Evolutionary conservation across 2,888 invertebrate genomes (phyloP).

Genomic region (Sinodicranocentrus sp.): DNA sequence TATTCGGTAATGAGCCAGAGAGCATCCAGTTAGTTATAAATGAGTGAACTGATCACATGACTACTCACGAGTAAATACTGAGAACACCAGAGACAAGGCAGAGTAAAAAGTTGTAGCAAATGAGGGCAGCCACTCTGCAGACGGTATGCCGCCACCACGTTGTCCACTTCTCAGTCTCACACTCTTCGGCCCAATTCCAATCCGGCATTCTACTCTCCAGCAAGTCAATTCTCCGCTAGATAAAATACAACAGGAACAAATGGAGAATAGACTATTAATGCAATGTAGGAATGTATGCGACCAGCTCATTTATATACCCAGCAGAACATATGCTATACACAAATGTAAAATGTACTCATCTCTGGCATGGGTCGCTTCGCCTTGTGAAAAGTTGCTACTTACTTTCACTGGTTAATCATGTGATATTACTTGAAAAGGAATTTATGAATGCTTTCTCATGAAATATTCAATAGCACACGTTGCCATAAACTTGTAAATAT

Average conservation of each 20-base stretch:
- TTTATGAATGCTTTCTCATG: slow-evolving; percentile 52
- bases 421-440: slow-evolving; percentile 28
- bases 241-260: neutral
- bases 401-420: too few relatives aligned
- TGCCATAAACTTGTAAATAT: slow-evolving; percentile 33
- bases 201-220: slow-evolving; percentile 58
- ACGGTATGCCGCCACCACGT: slow-evolving; percentile 63
- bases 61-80: slow-evolving; percentile 55
- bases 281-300: too few relatives aligned
- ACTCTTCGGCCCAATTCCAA: slow-evolving; percentile 65
- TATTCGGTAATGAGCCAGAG: too few relatives aligned
- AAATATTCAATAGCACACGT: slow-evolving; percentile 55
- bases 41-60: neutral
- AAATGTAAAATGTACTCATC: neutral
- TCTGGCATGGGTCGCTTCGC: too few relatives aligned
- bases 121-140: slow-evolving; percentile 47
- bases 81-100: slow-evolving; percentile 61
- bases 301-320: too few relatives aligned
- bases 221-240: slow-evolving; percentile 59
- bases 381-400: too few relatives aligned
- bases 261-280: too few relatives aligned
- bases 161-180: slow-evolving; percentile 63
- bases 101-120: slow-evolving; percentile 56
- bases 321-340: neutral
- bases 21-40: too few relatives aligned